Conservation (phyloP, 2,888 invertebrate genomes). For the Drosophila borealis region DNA sequence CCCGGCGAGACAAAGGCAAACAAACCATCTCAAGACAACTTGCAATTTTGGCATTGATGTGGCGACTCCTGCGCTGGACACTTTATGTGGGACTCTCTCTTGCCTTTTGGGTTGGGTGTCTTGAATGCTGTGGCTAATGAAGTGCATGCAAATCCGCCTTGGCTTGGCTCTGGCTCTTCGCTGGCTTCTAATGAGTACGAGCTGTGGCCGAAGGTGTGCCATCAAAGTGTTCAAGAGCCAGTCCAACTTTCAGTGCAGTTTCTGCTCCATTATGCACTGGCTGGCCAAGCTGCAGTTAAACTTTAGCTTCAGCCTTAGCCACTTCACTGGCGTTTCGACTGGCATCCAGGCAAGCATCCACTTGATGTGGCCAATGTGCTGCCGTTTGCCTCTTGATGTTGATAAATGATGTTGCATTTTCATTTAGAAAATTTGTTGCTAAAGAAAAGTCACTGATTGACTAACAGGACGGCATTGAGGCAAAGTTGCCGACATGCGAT, state of each 20-base stretch:
- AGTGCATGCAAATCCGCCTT: conserved; percentile 70
- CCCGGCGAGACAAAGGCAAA: conserved; percentile 54
- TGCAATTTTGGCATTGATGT: conserved; percentile 73
- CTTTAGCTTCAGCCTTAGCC: conserved; percentile 24
- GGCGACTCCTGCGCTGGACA: conserved; percentile 38
- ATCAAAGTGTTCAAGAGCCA: conserved; percentile 32
- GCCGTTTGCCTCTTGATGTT: conserved; percentile 68
- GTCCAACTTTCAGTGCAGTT: conserved; percentile 42
- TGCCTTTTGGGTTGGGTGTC: conserved; percentile 57
- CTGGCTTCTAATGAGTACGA: conserved; percentile 62
- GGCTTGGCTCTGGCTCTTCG: conserved; percentile 29
- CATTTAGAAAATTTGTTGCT: conserved; percentile 76
- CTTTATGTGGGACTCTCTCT: conserved; percentile 16
- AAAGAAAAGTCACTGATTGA: conserved; percentile 79
- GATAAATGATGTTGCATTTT: conserved; percentile 81
- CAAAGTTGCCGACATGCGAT: conserved; percentile 47
- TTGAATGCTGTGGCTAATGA: conserved; percentile 68
- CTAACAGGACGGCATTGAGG: conserved; percentile 64
- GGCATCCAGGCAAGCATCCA: conserved; percentile 44
- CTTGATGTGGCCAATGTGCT: conserved; percentile 69
- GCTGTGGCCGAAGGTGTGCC: conserved; percentile 57
- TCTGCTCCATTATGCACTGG: conserved; percentile 43
- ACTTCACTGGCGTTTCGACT: conserved; percentile 45
- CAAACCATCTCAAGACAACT: conserved; percentile 54
- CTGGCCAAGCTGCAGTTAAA: conserved; percentile 29